Evolutionary conservation across 2,888 invertebrate species (phyloP), one percentile per base, ranked within the genome.

Genomic region (Campopleginae sp.): DNA sequence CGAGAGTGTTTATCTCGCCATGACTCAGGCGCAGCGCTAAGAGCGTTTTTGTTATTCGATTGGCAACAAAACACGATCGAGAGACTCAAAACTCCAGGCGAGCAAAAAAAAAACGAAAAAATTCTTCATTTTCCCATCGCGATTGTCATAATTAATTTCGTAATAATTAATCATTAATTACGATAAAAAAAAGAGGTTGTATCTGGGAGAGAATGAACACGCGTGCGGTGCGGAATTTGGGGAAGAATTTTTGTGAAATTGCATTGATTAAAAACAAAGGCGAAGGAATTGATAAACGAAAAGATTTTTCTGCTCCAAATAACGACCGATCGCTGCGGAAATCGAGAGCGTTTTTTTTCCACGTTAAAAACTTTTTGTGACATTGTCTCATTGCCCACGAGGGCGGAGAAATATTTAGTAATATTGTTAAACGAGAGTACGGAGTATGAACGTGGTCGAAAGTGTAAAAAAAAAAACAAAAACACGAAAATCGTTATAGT

Each of bases 401-500:
- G 17, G 2, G 8, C 12, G 27, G 27, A 12, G 12, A 46, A 31
- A 12, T 46, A 63, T 27, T 8, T 17, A 75, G 33, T 27, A 61
- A 61, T 48, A 48, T 14, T 33, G 48, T 54, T 23, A 63, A 19
- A 19, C n/a, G 68, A 74, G 70, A 61, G 66, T 17, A 31, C 23
- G 48, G 72, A 71, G 74, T 54, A 74, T 61, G 63, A 33, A 77
- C 58, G 86, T 75, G 19, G 82, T 44, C 76, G 74, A 87, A 86
- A 86, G 86, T 88, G 86, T 88, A 89, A 88, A 84, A 90, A 87
- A 89, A 88, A 84, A 90, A 87, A n/a, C n/a, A 86, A 38, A 33
- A 42, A 42, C 87, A 87, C 89, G 89, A 89, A 89, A 87, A 92
- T 92, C 89, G 89, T 91, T 92, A 91, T 93, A 93, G 93, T 93